A percentile compares a stretch with the other conserved stretches of the same genome.
These are phyloP conservation scores for Catharus fuscescens DNA, from an alignment of 2,113 vertebrate species.

Conservation along the genomic window DNA sequence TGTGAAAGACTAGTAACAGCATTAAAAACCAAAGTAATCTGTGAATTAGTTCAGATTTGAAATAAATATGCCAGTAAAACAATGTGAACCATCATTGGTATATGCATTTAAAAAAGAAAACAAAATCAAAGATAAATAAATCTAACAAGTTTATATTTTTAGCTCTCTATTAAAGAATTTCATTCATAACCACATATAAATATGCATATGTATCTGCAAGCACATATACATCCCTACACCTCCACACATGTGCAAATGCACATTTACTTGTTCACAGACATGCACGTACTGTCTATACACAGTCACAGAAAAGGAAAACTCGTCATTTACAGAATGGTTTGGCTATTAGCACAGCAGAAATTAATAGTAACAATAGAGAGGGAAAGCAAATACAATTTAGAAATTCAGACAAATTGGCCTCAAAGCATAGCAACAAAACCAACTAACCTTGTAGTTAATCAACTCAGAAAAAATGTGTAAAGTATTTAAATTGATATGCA, in stretches of 20 bases:
- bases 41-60: not conserved
- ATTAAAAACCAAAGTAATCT: not conserved
- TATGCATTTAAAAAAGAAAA: not conserved
- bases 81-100: not conserved
- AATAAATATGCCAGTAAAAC: not conserved
- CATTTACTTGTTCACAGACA: rapidly evolving
- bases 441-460: not conserved
- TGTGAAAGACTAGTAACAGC: not conserved
- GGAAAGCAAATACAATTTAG: not conserved
- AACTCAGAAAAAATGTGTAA: not conserved
- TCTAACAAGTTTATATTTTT: not conserved
- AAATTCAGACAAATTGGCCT: not conserved
- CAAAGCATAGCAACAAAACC: not conserved
- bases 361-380: not conserved
- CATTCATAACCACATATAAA: not conserved
- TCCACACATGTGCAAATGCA: not conserved
- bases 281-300: rapidly evolving
- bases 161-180: not conserved
- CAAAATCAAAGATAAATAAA: not conserved
- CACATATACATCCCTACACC: not conserved
- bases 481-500: not conserved
- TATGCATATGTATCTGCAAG: not conserved
- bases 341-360: not conserved
- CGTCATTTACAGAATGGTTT: rapidly evolving
- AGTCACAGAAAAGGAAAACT: not conserved